phyloP scores from a whole-genome alignment of 2,888 invertebrate genomes.

The Quadroppia sp. region DNA sequence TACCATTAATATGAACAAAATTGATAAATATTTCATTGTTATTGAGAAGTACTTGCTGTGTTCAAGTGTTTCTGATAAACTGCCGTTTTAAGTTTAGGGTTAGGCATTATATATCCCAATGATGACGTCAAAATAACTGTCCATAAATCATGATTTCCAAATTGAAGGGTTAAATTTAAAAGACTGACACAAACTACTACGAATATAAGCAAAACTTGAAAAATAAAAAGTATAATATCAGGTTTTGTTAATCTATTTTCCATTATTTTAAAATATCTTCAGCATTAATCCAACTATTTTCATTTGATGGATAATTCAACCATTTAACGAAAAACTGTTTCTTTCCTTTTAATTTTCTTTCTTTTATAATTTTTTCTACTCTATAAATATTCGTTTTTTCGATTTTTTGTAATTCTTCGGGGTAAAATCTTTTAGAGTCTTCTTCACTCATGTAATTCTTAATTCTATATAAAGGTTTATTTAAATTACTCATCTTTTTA shows the following conservation, averaged over 20 bases:
- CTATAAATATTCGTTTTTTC: not conserved
- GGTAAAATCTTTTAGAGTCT: not conserved
- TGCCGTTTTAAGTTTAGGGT: not conserved
- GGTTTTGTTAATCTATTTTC: not conserved
- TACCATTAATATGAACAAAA: not conserved
- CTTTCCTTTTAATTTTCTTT: not conserved
- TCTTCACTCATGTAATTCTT: not conserved
- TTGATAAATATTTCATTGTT: not conserved
- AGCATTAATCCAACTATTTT: not conserved
- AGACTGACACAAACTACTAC: not conserved
- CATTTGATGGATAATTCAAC: not conserved
- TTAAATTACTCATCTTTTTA: not conserved
- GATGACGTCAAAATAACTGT: not conserved
- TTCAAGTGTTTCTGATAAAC: not conserved
- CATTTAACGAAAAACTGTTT: not conserved
- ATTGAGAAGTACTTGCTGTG: not conserved
- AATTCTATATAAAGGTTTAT: not conserved
- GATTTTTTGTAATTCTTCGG: not conserved
- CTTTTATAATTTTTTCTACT: not conserved
- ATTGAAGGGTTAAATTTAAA: not conserved
- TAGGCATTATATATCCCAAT: constrained; percentile 4
- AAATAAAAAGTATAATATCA: not conserved
- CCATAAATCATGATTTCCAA: not conserved
- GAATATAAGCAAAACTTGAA: not conserved
- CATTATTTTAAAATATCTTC: not conserved